Conservation (phyloP, 2,888 invertebrate species). For the Tolmerus cingulatus region DNA sequence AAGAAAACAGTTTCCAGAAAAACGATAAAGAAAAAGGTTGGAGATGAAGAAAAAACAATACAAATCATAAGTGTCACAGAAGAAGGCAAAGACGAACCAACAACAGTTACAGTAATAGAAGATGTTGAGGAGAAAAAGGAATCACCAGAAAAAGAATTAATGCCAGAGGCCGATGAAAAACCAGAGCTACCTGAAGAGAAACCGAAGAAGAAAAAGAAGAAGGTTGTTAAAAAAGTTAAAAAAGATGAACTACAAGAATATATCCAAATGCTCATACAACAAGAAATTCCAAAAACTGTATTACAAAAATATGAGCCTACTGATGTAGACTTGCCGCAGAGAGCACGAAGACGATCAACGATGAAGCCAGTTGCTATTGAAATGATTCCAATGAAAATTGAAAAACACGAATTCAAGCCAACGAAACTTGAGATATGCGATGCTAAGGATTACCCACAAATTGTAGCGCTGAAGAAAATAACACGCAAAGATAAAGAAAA, state of each 20-base stretch:
- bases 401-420: constrained; percentile 67
- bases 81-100: constrained; percentile 56
- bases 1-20: constrained; percentile 54
- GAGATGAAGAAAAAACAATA: constrained; percentile 55
- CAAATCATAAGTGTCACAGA: constrained; percentile 55
- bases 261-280: constrained; percentile 60
- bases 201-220: constrained; percentile 54
- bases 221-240: constrained; percentile 56
- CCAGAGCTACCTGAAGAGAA: constrained; percentile 44
- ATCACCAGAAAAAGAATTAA: constrained; percentile 42
- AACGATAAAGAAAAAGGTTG: constrained; percentile 56
- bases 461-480: constrained; percentile 70
- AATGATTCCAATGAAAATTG: constrained; percentile 67
- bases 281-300: constrained; percentile 59
- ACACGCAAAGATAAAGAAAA: constrained; percentile 58
- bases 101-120: constrained; percentile 53
- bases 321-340: constrained; percentile 58
- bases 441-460: constrained; percentile 68
- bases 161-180: constrained; percentile 48
- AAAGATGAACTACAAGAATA: constrained; percentile 61
- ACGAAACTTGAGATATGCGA: constrained; percentile 70
- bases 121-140: constrained; percentile 51
- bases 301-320: constrained; percentile 55
- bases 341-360: constrained; percentile 55
- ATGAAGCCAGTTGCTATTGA: constrained; percentile 54